A percentile compares a stretch with the other conserved stretches of the same genome.
Conservation (phyloP, 2,113 vertebrate genomes). For the Pseudopipra pipra region DNA sequence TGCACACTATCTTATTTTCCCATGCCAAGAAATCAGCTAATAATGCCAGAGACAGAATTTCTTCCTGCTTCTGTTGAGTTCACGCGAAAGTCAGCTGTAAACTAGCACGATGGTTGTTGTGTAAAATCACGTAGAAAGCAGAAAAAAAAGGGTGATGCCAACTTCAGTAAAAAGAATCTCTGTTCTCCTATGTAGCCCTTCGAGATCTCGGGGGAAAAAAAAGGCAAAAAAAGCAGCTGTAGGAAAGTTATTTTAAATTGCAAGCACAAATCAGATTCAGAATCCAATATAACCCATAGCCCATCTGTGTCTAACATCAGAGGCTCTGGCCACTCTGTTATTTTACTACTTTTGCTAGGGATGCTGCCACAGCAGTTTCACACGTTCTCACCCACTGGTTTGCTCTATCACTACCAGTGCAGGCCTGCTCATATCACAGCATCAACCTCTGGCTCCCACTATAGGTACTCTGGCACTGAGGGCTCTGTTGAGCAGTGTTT, state of each 20-base stretch:
- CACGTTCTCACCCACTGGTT: neutral
- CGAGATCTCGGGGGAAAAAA: neutral
- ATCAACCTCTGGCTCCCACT: neutral
- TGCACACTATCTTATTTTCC: conserved; percentile 33
- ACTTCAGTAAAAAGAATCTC: conserved; percentile 40
- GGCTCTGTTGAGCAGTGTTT: neutral
- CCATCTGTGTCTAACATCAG: neutral
- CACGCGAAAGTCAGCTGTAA: conserved; percentile 62
- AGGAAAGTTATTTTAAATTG: conserved; percentile 1
- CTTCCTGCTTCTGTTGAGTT: conserved; percentile 60
- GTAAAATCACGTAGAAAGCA: conserved; percentile 57
- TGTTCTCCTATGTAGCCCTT: neutral
- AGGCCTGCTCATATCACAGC: neutral
- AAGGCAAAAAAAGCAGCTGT: neutral
- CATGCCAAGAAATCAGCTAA: conserved; percentile 47
- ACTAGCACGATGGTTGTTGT: neutral
- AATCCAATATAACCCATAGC: neutral
- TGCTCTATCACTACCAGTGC: neutral
- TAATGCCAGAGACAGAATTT: conserved; percentile 31
- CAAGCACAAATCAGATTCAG: conserved; percentile 13
- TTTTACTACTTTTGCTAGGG: neutral
- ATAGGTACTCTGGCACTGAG: neutral
- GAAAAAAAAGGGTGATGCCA: conserved; percentile 17
- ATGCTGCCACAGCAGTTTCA: neutral
- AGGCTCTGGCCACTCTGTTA: neutral